Percentiles rank a stretch among this genome's conserved stretches.
phyloP scores from a whole-genome alignment of 1,140 invertebrate species.

The Pseudoatta argentina region DNA sequence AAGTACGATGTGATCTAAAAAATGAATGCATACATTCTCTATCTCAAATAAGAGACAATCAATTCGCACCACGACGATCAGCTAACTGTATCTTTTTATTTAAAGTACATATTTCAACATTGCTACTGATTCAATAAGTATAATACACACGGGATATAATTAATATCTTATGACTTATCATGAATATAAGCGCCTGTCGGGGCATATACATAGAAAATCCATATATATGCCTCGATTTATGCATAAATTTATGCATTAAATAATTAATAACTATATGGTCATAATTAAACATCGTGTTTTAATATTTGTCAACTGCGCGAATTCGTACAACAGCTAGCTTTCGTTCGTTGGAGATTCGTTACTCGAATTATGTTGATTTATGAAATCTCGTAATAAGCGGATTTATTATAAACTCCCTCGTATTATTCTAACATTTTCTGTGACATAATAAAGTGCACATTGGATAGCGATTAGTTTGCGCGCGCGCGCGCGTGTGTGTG shows the following conservation, averaged over 20 bases:
- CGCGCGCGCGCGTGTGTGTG: no score
- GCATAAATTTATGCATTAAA: slow-evolving; percentile 9
- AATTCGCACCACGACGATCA: no score
- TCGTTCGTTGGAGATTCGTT: not conserved
- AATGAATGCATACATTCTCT: no score
- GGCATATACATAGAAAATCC: not conserved
- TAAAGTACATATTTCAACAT: not conserved
- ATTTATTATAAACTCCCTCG: not conserved
- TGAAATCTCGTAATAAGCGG: not conserved
- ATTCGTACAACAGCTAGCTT: not conserved
- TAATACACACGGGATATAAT: not conserved
- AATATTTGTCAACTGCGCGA: not conserved
- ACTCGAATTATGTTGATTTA: not conserved
- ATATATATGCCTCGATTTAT: not conserved
- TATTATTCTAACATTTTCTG: not conserved
- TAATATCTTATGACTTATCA: not conserved
- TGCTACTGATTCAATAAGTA: not conserved
- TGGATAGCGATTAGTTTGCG: not conserved
- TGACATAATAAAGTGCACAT: not conserved
- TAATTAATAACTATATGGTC: not conserved
- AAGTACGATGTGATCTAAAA: no score
- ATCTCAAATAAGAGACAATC: no score
- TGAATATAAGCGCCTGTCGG: not conserved
- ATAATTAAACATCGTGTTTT: slow-evolving; percentile 1
- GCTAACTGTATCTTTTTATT: no score